A percentile compares a stretch with the other conserved stretches of the same genome.
Evolutionary conservation across 2,113 vertebrate species (phyloP).

Genomic region (Atrichornis clamosus): DNA sequence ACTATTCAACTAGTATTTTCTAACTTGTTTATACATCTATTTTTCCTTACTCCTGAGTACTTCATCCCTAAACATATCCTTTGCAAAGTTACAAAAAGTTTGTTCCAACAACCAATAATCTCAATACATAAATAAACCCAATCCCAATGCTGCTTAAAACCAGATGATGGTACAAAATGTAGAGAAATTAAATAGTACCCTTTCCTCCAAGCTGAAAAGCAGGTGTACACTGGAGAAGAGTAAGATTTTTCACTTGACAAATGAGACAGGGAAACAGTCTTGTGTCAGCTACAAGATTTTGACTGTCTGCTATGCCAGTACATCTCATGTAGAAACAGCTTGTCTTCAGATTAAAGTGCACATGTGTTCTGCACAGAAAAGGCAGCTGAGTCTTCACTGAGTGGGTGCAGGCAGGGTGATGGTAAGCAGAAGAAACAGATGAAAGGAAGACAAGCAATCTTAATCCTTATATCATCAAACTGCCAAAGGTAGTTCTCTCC

Average conservation of each 20-base stretch:
- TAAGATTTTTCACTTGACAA: neutral
- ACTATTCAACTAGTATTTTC: neutral
- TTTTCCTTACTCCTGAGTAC: neutral
- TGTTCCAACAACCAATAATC: neutral
- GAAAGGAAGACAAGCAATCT: neutral
- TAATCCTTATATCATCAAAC: neutral
- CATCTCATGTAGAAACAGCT: accelerated
- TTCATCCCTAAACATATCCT: neutral
- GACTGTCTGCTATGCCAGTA: neutral
- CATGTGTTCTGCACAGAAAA: neutral
- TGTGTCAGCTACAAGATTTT: neutral
- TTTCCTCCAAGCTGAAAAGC: neutral
- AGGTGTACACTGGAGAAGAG: neutral
- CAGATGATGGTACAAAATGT: neutral
- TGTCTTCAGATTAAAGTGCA: neutral
- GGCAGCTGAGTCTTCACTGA: neutral
- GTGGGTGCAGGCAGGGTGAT: neutral
- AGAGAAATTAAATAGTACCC: neutral
- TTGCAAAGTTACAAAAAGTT: neutral
- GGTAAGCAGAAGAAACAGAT: neutral
- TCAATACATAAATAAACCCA: neutral
- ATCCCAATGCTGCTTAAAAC: neutral
- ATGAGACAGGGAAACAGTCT: neutral
- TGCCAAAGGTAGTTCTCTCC: neutral
- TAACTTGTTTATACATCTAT: neutral